Evolutionary conservation across 1,140 invertebrate species (phyloP).

Genomic region (Caenorhabditis tropicalis): DNA sequence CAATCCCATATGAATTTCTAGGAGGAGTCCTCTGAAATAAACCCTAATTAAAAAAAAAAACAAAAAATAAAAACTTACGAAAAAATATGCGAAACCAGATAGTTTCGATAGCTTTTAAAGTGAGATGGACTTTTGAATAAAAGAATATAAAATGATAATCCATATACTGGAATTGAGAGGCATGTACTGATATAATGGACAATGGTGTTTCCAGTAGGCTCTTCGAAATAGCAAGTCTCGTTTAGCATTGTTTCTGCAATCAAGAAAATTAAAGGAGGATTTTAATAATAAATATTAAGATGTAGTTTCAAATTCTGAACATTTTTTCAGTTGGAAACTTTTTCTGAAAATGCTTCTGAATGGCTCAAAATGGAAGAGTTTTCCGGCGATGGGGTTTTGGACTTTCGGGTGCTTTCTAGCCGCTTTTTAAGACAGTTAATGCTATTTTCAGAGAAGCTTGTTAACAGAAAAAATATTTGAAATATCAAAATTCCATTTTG

Average conservation of each 20-base stretch:
- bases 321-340: too few relatives aligned
- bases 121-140: slow-evolving; percentile 3
- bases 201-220: neutral
- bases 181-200: neutral
- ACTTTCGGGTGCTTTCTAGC: too few relatives aligned
- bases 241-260: neutral
- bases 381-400: too few relatives aligned
- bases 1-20: neutral
- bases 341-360: too few relatives aligned
- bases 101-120: slow-evolving; percentile 1
- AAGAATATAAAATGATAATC: neutral
- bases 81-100: neutral
- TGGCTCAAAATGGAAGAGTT: too few relatives aligned
- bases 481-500: too few relatives aligned
- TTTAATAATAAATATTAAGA: too few relatives aligned
- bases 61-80: neutral
- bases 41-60: neutral
- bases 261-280: too few relatives aligned
- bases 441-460: too few relatives aligned
- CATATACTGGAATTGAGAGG: neutral
- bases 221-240: neutral
- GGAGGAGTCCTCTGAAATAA: neutral
- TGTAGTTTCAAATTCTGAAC: too few relatives aligned
- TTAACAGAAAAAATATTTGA: too few relatives aligned
- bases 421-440: too few relatives aligned